Conservation (phyloP, 2,113 vertebrate species). For the Setophaga petechia region DNA sequence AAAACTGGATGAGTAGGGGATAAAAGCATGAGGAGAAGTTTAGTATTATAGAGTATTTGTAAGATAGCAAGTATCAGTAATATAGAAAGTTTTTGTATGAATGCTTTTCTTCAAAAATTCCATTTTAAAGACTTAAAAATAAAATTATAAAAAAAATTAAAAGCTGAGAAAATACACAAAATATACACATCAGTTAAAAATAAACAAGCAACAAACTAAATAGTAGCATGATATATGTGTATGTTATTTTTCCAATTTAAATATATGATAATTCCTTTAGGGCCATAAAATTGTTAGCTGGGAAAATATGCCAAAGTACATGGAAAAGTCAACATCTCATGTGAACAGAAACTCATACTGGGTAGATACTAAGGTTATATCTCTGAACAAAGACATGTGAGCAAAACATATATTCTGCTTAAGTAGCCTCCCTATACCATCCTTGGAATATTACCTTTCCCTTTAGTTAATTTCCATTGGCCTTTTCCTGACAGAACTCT, state of each 20-base stretch:
- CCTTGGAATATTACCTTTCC: not conserved
- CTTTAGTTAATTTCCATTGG: not conserved
- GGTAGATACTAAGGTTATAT: not conserved
- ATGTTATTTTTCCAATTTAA: not conserved
- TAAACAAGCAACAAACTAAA: not conserved
- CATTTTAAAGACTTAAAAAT: not conserved
- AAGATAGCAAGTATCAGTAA: not conserved
- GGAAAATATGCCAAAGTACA: not conserved
- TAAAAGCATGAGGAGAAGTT: not conserved
- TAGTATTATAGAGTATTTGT: not conserved
- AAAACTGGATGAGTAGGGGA: not conserved
- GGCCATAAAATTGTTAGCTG: not conserved
- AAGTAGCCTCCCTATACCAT: not conserved
- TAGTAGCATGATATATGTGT: not conserved
- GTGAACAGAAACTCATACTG: not conserved
- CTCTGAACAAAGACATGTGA: not conserved
- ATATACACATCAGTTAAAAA: not conserved
- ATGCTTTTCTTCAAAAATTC: not conserved
- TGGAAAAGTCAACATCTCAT: not conserved
- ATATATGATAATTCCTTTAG: not conserved
- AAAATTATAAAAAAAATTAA: not conserved
- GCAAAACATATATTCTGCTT: not conserved
- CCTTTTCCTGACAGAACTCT: not conserved
- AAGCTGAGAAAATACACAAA: not conserved
- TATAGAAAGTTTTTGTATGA: not conserved